These are phyloP conservation scores for Myocastor coypus DNA, from an alignment of 2,113 vertebrate genomes.

Conservation along the genomic window DNA sequence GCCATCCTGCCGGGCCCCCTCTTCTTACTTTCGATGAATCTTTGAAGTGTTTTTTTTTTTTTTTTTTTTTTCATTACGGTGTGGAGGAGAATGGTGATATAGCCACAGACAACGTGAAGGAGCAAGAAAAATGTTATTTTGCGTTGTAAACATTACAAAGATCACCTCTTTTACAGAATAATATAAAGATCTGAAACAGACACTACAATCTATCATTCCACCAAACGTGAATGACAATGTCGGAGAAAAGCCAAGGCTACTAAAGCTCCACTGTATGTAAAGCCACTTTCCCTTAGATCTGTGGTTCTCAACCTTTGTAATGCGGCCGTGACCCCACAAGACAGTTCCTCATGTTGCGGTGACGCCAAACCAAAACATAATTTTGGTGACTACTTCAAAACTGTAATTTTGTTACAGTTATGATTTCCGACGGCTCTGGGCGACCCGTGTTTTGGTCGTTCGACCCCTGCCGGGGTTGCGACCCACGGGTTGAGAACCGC, in stretches of 20 bases:
- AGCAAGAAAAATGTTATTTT: neutral
- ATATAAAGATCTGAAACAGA: neutral
- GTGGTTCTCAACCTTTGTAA: no score
- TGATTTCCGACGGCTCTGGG: no score
- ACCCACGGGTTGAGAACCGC: no score
- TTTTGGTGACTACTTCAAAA: no score
- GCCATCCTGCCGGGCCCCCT: no score
- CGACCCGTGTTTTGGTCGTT: no score
- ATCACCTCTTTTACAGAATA: conserved; percentile 7
- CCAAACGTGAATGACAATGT: neutral
- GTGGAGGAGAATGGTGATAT: neutral
- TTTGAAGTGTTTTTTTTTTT: neutral
- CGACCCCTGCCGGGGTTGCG: no score
- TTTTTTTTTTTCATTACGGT: neutral
- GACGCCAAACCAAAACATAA: no score
- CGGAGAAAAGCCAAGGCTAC: neutral
- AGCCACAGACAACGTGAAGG: neutral
- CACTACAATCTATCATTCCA: neutral
- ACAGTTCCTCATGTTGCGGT: no score
- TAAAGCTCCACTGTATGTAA: neutral
- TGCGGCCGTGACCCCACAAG: no score
- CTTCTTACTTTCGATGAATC: neutral
- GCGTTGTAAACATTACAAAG: neutral
- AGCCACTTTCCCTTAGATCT: neutral
- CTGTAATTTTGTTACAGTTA: no score